Conservation (phyloP, 1,140 invertebrate genomes). For the Intoshia linei region DNA sequence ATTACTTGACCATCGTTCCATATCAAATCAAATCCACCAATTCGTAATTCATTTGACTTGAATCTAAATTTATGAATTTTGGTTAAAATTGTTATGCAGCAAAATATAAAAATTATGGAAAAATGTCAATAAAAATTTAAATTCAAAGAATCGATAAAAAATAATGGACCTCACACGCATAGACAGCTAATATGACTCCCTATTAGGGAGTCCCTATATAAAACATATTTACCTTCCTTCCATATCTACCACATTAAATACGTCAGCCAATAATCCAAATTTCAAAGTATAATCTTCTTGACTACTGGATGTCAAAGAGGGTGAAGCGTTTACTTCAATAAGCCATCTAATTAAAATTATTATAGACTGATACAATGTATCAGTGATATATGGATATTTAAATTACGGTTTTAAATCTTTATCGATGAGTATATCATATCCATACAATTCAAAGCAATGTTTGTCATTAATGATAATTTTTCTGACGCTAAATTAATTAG, state of each 20-base stretch:
- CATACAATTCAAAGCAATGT: slow-evolving; percentile 27
- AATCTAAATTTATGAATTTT: slow-evolving; percentile 12
- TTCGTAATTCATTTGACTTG: slow-evolving; percentile 25
- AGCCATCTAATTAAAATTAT: slow-evolving; percentile 14
- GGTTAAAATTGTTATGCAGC: not conserved
- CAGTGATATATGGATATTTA: not conserved
- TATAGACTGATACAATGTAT: not conserved
- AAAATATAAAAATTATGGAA: too few species aligned
- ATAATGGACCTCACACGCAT: too few species aligned
- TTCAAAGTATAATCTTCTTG: slow-evolving; percentile 26
- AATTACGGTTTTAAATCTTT: slow-evolving; percentile 19
- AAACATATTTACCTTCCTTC: slow-evolving; percentile 18
- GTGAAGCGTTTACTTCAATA: slow-evolving; percentile 26
- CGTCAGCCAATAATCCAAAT: slow-evolving; percentile 23
- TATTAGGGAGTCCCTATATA: not conserved
- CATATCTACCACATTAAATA: slow-evolving; percentile 25
- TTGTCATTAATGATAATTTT: slow-evolving; percentile 25
- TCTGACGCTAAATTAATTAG: slow-evolving; percentile 23
- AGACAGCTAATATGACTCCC: too few species aligned
- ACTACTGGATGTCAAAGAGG: slow-evolving; percentile 25
- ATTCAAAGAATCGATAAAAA: too few species aligned
- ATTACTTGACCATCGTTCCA: slow-evolving; percentile 29
- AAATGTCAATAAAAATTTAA: too few species aligned
- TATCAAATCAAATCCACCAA: slow-evolving; percentile 30
- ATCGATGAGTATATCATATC: slow-evolving; percentile 26